Base-by-base conservation (phyloP, 1,140 invertebrate species). In the Microplitis mediator region DNA sequence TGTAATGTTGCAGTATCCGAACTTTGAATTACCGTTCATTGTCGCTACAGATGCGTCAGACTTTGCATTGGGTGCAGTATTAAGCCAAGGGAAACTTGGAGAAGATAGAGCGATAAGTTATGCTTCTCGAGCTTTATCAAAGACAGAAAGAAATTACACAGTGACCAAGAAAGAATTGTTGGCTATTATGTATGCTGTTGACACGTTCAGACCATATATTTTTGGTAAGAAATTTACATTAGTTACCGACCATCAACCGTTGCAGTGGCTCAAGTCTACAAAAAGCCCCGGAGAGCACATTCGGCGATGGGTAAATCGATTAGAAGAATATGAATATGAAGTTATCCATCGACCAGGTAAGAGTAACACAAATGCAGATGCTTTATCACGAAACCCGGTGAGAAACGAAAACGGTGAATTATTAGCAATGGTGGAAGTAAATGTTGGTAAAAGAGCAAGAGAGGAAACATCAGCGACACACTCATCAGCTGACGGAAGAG, bases 241-340 rank as follows among this genome's bases (percentile, higher is more conserved):
- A 39, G 36, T 39, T 9, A 39, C 36, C 8, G 36, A 39, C 36
- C 36, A 39, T 9, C 36, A 39, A 39, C 36, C 1, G 0, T 39
- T 39, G 3, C 4, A 4, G 36, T 39, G 36, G 36, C 36, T 45
- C 1, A 45, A 45, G 3, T 45, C 8, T 9, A 45, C 39, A 0
- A 45, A 45, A 8, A 45, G 8, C 3, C 39, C 6, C 8, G 39
- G 39, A 0, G 8, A 45, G 0, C 75, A 86, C 75, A 74, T 90
- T n/a, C 79, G 86, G 3, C 72, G 88, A n/a, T 91, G 89, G 89
- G 71, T 84, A 66, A 34, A 89, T 5, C 79, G 84, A 75, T 71
- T 90, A 34, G 85, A 45, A 8, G 39, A 45, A 45, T 45, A 45
- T 3, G 11, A 45, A 2, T 45, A 45, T 45, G 11, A 6, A 9